Evolutionary conservation across 2,113 vertebrate genomes (phyloP).

Genomic region (Gymnorhina tibicen): DNA sequence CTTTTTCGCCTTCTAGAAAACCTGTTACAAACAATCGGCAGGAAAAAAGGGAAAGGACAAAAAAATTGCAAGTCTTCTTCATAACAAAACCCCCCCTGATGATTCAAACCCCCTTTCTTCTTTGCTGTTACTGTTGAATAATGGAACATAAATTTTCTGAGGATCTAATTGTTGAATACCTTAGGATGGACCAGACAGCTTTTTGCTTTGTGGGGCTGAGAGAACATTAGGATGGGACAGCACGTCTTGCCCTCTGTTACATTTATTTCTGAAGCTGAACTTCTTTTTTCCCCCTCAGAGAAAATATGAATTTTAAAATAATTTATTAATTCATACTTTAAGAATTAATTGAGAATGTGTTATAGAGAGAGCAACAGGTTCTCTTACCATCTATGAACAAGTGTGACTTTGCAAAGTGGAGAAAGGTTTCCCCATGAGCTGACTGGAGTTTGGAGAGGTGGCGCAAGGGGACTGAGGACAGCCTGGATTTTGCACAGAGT

Average conservation of each 20-base stretch:
- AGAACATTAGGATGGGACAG: neutral
- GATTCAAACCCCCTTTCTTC: neutral
- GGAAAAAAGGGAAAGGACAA: neutral
- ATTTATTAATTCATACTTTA: neutral
- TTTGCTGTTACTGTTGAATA: neutral
- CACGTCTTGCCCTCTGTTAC: neutral
- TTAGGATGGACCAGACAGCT: neutral
- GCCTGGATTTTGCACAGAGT: constrained; percentile 71
- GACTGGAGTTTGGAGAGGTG: constrained; percentile 74
- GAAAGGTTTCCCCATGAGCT: constrained; percentile 76
- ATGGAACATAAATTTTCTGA: neutral
- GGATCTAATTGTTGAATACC: neutral
- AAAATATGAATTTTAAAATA: neutral
- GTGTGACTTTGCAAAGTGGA: constrained; percentile 86
- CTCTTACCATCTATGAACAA: constrained; percentile 83
- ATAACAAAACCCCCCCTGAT: neutral
- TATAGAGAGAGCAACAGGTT: neutral
- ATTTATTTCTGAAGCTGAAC: neutral
- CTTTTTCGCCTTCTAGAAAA: neutral
- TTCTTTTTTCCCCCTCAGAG: neutral
- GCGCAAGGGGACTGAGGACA: constrained; percentile 35
- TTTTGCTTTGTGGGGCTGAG: neutral
- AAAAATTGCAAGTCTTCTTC: neutral
- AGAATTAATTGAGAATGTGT: neutral
- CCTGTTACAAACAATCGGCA: neutral